phyloP scores from a whole-genome alignment of 2,797 vertebrate genomes.

The Argya squamiceps region DNA sequence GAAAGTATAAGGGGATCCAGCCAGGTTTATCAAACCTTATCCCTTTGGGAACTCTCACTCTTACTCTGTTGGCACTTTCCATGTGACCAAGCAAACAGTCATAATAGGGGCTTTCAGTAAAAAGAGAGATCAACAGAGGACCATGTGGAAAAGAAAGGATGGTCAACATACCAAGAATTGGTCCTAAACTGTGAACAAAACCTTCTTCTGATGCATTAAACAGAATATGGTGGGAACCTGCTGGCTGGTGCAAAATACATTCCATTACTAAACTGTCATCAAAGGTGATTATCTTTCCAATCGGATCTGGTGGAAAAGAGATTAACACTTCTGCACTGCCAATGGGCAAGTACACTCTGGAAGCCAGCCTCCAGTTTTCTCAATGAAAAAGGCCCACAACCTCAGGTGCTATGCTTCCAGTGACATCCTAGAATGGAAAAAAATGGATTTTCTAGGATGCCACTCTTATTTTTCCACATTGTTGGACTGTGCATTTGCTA shows the following conservation, averaged over 20 bases:
- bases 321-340: not conserved
- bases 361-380: not conserved
- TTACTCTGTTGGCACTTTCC: not conserved
- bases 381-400: not conserved
- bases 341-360: not conserved
- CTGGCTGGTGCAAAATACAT: not conserved
- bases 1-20: not conserved
- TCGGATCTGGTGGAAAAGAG: not conserved
- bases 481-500: not conserved
- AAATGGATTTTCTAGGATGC: not conserved
- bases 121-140: not conserved
- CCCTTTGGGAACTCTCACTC: not conserved
- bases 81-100: accelerated
- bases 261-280: not conserved
- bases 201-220: not conserved
- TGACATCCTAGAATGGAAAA: not conserved
- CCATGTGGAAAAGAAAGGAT: not conserved
- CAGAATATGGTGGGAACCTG: not conserved
- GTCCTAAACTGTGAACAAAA: not conserved
- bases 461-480: not conserved
- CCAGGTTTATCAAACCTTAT: not conserved
- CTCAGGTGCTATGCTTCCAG: not conserved
- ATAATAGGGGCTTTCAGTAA: not conserved
- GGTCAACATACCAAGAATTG: not conserved
- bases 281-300: not conserved